Base-by-base conservation (phyloP, 2,888 invertebrate genomes). In the Apeira syringaria region DNA sequence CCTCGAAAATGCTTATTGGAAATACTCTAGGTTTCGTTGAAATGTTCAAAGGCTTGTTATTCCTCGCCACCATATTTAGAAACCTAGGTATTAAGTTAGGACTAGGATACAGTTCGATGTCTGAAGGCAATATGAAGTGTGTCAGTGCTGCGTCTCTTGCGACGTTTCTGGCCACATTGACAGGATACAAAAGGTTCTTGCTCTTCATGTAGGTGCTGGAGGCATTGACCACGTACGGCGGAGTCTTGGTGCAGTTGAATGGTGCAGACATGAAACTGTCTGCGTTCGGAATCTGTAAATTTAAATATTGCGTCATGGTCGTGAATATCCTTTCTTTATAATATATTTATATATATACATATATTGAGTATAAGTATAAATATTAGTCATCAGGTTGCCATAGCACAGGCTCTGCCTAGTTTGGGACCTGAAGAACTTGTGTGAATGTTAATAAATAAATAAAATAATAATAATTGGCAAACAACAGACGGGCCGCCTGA, bases 31-130 rank as follows among this genome's bases (percentile, higher is more conserved):
- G 90, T 10, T 75, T 83, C 3, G 60, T 91, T 60, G 73, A 92
- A 61, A 59, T 83, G 71, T 66, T 83, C 33, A 95, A 86, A 37
- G 95, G 95, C 35, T 92, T 92, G 50, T 88, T 91, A 61, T 94
- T 94, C 60, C 93, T 92, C 12, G 94, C 93, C 53, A 97, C 93
- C 96, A 97, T 96, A 64, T 95, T 94, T 56, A 97, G 90, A 84
- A 98, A 97, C 72, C 94, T 92, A 12, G 92, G 92, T 37, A 95
- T 94, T 58, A 97, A 81, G 60, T 94, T 93, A 4, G 96, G 95
- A 84, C 95, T 96, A 30, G 97, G 97, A 80, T 97, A 97, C 41
- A 98, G 91, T 78, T 98, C 97, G 63, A 97, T 96, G 74, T 98
- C 97, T 36, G 96, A 96, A 13, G 97, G 94, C 40, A 97, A 91